These are phyloP conservation scores for Cephalopterus ornatus DNA, from an alignment of 2,113 vertebrate species.

Conservation along the genomic window DNA sequence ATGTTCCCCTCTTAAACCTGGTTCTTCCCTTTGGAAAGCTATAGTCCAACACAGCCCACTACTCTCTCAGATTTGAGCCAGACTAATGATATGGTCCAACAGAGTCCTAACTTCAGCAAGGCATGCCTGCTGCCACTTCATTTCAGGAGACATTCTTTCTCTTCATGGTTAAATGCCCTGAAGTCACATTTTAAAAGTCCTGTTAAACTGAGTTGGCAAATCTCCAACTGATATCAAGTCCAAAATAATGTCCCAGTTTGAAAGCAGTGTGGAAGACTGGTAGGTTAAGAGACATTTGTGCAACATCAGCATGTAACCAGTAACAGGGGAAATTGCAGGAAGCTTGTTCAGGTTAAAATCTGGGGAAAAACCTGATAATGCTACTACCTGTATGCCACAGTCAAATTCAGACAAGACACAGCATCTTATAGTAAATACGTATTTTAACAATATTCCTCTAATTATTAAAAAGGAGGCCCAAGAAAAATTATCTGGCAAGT, in stretches of 20 bases:
- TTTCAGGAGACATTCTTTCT: neutral
- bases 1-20: neutral
- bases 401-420: neutral
- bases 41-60: neutral
- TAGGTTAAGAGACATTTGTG: neutral
- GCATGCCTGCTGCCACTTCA: neutral
- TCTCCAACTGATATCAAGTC: neutral
- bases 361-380: neutral
- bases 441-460: neutral
- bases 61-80: neutral
- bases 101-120: neutral
- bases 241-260: neutral
- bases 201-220: neutral
- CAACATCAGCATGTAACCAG: neutral
- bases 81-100: neutral
- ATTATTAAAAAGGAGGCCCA: neutral
- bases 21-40: neutral
- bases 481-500: neutral
- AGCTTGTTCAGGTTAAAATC: neutral
- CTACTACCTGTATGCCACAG: neutral
- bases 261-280: conserved; percentile 48
- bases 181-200: neutral
- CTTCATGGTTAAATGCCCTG: neutral
- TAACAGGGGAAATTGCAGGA: neutral
- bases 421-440: neutral